A percentile compares a stretch with the other conserved stretches of the same genome.
phyloP scores from a whole-genome alignment of 2,888 invertebrate species.

The Chirona hameri region DNA sequence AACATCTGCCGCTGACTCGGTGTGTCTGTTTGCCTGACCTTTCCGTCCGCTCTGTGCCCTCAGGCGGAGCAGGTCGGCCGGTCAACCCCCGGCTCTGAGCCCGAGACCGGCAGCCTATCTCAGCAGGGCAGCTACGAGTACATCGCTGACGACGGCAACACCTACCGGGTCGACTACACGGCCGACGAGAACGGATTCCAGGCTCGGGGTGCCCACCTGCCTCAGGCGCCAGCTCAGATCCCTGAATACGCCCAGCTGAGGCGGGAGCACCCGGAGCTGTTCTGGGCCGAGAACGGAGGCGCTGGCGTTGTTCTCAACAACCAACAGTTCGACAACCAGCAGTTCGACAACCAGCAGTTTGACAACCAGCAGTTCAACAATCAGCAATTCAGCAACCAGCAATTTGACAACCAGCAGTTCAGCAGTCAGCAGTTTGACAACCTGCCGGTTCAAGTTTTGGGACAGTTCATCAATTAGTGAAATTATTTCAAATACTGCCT shows the following conservation, averaged over 20 bases:
- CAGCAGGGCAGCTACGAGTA: not conserved
- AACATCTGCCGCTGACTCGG: not conserved
- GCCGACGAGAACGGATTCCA: not conserved
- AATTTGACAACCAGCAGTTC: not conserved
- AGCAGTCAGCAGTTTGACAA: too few species aligned
- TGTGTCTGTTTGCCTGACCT: not conserved
- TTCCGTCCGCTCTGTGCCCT: too few species aligned
- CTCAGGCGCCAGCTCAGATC: not conserved
- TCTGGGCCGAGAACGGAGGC: not conserved
- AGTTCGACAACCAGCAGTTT: not conserved
- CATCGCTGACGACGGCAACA: not conserved
- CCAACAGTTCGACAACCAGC: not conserved
- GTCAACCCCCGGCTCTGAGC: not conserved
- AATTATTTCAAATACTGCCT: too few species aligned
- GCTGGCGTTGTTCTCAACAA: not conserved
- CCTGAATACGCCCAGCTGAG: slow-evolving; percentile 5
- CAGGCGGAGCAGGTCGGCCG: not conserved
- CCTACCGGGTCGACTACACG: not conserved
- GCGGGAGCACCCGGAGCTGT: not conserved
- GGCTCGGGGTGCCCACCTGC: not conserved
- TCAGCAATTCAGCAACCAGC: not conserved
- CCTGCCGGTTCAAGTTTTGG: not conserved
- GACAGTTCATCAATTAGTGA: too few species aligned
- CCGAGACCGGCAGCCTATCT: not conserved
- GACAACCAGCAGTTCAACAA: not conserved